A percentile compares a stretch with the other conserved stretches of the same genome.
These are phyloP conservation scores for Unio pictorum DNA, from an alignment of 2,888 invertebrate genomes.

Conservation along the genomic window DNA sequence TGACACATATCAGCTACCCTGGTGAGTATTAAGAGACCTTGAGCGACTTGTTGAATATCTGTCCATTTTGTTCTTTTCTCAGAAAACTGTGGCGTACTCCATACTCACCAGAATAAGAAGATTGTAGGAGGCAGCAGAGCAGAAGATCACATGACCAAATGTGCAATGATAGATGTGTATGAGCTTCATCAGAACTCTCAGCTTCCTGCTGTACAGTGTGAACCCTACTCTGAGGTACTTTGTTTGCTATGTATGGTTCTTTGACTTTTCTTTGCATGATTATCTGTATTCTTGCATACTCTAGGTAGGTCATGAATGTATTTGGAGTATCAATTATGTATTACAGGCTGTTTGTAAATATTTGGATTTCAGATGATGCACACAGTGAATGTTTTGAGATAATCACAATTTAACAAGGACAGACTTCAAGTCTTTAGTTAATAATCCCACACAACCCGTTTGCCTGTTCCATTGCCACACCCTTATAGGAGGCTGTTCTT, in stretches of 20 bases:
- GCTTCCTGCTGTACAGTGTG: conserved; percentile 62
- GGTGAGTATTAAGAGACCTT: not conserved
- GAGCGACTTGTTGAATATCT: not conserved
- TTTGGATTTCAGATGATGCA: not conserved
- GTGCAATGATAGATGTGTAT: conserved; percentile 69
- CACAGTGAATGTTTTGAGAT: not conserved
- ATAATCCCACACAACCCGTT: too few species aligned
- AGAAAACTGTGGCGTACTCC: conserved; percentile 62
- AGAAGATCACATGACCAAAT: conserved; percentile 68
- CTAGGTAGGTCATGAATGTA: not conserved
- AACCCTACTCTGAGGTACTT: conserved; percentile 53
- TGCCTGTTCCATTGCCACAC: too few species aligned
- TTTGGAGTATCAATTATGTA: not conserved
- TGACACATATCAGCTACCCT: not conserved
- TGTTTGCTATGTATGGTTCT: not conserved
- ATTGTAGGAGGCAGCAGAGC: conserved; percentile 64
- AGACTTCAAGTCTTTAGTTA: too few species aligned
- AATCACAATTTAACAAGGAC: too few species aligned
- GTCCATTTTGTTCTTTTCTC: conserved; percentile 2
- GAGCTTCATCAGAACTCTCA: conserved; percentile 64
- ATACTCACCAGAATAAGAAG: conserved; percentile 62
- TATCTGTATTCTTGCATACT: not conserved
- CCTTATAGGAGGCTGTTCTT: too few species aligned
- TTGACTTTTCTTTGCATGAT: conserved; percentile 4
- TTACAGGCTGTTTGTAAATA: not conserved